These are phyloP conservation scores for Telenomus remus DNA, from an alignment of 1,140 invertebrate genomes.

Conservation along the genomic window DNA sequence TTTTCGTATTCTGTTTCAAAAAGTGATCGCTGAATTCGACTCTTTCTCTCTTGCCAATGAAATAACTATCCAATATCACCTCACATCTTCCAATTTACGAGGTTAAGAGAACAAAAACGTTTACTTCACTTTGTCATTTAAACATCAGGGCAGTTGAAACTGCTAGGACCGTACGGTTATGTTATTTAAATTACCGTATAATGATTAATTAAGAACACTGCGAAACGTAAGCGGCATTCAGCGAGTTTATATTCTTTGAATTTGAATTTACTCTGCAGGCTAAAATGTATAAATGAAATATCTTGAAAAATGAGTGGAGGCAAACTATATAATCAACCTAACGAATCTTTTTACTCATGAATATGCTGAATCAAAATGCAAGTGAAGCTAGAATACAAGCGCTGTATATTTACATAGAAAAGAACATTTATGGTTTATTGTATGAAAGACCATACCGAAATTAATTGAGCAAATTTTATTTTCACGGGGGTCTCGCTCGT, in stretches of 20 bases:
- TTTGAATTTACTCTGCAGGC: constrained; percentile 7
- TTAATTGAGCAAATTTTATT: constrained; percentile 50
- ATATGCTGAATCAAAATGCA: constrained; percentile 57
- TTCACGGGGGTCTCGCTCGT: constrained; percentile 10
- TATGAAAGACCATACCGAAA: constrained; percentile 54
- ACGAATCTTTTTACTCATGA: constrained; percentile 55
- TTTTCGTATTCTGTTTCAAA: constrained; percentile 33
- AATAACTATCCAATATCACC: constrained; percentile 1
- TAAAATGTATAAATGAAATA: neutral
- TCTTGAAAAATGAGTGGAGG: constrained; percentile 1
- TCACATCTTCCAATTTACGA: neutral
- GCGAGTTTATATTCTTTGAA: constrained; percentile 25
- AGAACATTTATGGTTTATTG: constrained; percentile 56
- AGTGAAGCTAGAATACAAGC: constrained; percentile 39
- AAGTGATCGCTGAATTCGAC: constrained; percentile 50
- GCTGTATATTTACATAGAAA: constrained; percentile 54
- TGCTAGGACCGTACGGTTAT: too few species aligned
- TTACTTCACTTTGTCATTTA: too few species aligned
- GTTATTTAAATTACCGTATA: constrained; percentile 1
- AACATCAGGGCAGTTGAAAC: too few species aligned
- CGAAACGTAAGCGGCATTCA: neutral
- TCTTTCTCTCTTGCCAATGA: constrained; percentile 29
- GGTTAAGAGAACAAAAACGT: too few species aligned
- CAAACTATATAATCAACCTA: constrained; percentile 43
- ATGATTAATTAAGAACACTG: constrained; percentile 17